Conservation (phyloP, 2,888 invertebrate genomes). For the Pomacea canaliculata region DNA sequence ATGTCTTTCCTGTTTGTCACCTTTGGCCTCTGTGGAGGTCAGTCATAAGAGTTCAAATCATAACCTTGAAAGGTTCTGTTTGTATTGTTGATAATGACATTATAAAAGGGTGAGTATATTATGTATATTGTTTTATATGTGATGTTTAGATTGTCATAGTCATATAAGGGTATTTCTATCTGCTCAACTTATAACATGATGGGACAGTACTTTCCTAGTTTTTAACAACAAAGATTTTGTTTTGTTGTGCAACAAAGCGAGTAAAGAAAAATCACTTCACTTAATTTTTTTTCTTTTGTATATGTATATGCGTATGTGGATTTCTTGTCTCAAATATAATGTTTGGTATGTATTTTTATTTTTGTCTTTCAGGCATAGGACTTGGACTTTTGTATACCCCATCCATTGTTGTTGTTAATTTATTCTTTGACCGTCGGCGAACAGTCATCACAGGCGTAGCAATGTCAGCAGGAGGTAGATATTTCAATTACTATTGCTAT, state of each 20-base stretch:
- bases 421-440: slow-evolving; percentile 27
- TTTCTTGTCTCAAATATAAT: no score
- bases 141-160: not conserved
- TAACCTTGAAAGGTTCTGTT: not conserved
- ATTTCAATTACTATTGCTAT: no score
- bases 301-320: no score
- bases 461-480: slow-evolving; percentile 23
- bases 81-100: not conserved
- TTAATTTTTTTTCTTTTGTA: no score
- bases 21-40: slow-evolving; percentile 32
- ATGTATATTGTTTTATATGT: not conserved
- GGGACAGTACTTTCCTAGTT: not conserved
- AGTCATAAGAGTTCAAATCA: not conserved
- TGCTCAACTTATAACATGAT: not conserved
- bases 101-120: not conserved
- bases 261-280: no score
- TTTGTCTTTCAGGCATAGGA: slow-evolving; percentile 24
- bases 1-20: slow-evolving; percentile 24
- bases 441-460: slow-evolving; percentile 29
- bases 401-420: slow-evolving; percentile 33
- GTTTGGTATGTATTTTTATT: no score
- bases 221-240: no score
- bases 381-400: slow-evolving; percentile 30
- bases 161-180: slow-evolving; percentile 7
- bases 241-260: no score